Evolutionary conservation across 1,140 invertebrate species (phyloP), one percentile per base, ranked within the genome.

Genomic region (Arctopsyche grandis): DNA sequence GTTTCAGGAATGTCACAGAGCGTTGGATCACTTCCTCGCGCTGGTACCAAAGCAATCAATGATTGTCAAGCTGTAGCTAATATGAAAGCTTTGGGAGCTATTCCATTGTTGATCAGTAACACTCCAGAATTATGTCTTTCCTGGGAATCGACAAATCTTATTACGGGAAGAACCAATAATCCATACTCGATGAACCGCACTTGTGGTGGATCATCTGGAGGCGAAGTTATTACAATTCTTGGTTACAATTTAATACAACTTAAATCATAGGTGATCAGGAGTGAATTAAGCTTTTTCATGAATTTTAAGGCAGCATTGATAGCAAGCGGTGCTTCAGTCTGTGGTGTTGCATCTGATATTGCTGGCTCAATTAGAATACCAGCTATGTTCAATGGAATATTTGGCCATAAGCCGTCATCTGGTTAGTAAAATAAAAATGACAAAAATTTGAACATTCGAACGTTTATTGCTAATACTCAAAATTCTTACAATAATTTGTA

Each of bases 261-360:
- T 69, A 38, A 69, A 69, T 5, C 5, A 69, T 69, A 16, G 16
- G 3, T 29, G 5, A 14, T 38, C 1, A 38, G 7, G 29, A 38
- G 29, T 38, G 22, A 38, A 73, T 63, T 43, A 71, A 60, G 52
- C 7, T 85, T 84, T 19, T 80, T 46, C 12, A 48, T 48, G 9
- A 14, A 9, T 70, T 78, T 80, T 56, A 24, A 94, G 93, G 91
- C 87, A 0, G 92, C 93, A 0, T 81, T 96, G 0, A 85, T 96
- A 12, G 91, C 91, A 3, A 85, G 92, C 58, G 95, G 91, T 14
- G 95, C 93, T 14, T 93, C 94, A 0, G 85, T 94, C 0, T 90
- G 97, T 66, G 95, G 96, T 38, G 87, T 98, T 43, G 95, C 95
- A 9, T 95, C 95, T 0, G 97, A 98, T 85, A 92, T 98, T 76